Evolutionary conservation across 2,113 vertebrate genomes (phyloP), one percentile per base, ranked within the genome.

Genomic region (Mastomys coucha): DNA sequence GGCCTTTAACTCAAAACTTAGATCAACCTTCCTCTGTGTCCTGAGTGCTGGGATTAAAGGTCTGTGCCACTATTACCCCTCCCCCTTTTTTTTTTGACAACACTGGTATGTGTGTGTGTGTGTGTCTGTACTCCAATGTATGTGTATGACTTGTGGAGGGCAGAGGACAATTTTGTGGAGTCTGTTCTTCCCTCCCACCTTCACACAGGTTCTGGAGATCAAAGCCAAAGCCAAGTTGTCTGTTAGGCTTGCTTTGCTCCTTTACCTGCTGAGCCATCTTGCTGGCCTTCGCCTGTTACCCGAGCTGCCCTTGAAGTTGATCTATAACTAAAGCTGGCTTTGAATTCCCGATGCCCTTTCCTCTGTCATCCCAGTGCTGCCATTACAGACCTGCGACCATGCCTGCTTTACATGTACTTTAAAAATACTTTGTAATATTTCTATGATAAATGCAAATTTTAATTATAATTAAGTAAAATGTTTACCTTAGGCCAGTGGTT

Each of bases 391-490:
- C 10, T 45, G 39, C 0, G 4, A 84, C 58, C 7, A 2, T 14
- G 45, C 26, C n/a, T 85, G 82, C 51, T 77, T 60, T 70, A 24
- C 33, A 88, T 88, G 16, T 56, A 5, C 63, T 77, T 76, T 70
- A 77, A 93, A 63, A 20, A 72, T 82, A 56, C 58, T 82, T 33
- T 77, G 63, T 65, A 82, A 51, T 76, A 70, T n/a, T 87, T 86
- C 72, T 80, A 86, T 81, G 42, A 39, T 49, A 80, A 76, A 76
- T 53, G 22, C 3, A 53, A 33, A 45, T 31, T 81, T 95, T 75
- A 76, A 93, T 93, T 73, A 91, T 78, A 63, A 67, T 75, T 58
- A 81, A 56, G 63, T 65, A 45, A 49, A 88, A 33, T 84, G 85
- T 4, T 39, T 82, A 39, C 60, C 36, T 82, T 82, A 14, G 53